These are phyloP conservation scores for Kryptolebias ocellatus DNA, from an alignment of 2,797 vertebrate species.

Conservation along the genomic window DNA sequence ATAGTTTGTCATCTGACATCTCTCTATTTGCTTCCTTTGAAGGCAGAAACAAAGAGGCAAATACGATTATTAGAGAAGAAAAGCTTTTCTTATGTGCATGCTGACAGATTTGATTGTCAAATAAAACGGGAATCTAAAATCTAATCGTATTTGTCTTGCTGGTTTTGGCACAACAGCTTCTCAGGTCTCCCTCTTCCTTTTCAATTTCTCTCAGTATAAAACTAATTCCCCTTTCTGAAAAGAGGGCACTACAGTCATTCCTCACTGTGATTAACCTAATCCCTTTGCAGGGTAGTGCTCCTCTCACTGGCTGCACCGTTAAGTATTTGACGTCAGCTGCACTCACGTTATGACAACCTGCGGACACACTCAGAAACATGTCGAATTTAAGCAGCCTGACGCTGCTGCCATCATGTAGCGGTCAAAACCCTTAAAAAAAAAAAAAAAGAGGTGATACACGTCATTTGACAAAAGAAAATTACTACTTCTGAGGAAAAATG, in stretches of 20 bases:
- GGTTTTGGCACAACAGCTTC: slow-evolving; percentile 7
- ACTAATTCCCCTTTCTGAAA: slow-evolving; percentile 55
- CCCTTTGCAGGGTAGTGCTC: slow-evolving; percentile 44
- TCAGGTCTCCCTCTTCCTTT: neutral
- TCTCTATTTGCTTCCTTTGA: slow-evolving; percentile 7
- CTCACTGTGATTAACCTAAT: slow-evolving; percentile 69
- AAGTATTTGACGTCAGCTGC: slow-evolving; percentile 51
- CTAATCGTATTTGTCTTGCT: slow-evolving; percentile 3
- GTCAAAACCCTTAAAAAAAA: neutral
- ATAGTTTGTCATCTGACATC: slow-evolving; percentile 18
- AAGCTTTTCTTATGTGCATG: slow-evolving; percentile 14
- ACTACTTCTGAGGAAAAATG: neutral
- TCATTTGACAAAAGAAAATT: neutral
- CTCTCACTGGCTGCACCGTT: slow-evolving; percentile 37
- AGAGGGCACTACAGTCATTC: slow-evolving; percentile 58
- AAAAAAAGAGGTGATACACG: no score
- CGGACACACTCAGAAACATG: slow-evolving; percentile 17
- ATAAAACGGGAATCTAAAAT: slow-evolving; percentile 19
- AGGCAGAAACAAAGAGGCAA: slow-evolving; percentile 5
- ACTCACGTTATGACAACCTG: slow-evolving; percentile 37
- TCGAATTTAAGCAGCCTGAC: slow-evolving; percentile 24
- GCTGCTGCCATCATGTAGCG: neutral
- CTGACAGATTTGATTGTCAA: slow-evolving; percentile 26
- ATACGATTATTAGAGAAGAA: slow-evolving; percentile 8
- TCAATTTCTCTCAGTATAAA: slow-evolving; percentile 20